Percentiles rank a stretch among this genome's conserved stretches.
These are phyloP conservation scores for Apeltes quadracus DNA, from an alignment of 2,113 vertebrate species.

Conservation along the genomic window DNA sequence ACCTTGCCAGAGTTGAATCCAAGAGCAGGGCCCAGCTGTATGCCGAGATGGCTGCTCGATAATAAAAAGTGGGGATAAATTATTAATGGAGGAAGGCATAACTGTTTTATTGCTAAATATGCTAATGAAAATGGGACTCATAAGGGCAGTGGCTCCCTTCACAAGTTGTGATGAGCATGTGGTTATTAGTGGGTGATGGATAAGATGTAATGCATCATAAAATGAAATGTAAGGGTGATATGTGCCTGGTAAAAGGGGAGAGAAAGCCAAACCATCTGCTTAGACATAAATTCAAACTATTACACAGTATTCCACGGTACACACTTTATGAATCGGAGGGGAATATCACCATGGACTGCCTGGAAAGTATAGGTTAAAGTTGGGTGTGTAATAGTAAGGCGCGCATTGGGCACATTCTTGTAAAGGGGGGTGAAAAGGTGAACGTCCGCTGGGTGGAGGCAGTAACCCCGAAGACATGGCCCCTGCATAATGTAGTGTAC, in stretches of 20 bases:
- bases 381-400: slow-evolving; percentile 29
- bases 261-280: slow-evolving; percentile 11
- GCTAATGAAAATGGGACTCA: slow-evolving; percentile 45
- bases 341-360: neutral
- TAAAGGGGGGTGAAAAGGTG: slow-evolving; percentile 42
- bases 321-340: neutral
- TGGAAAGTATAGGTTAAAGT: slow-evolving; percentile 38
- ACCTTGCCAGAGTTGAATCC: slow-evolving; percentile 7
- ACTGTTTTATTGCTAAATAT: slow-evolving; percentile 67
- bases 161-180: slow-evolving; percentile 30
- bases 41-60: slow-evolving; percentile 28
- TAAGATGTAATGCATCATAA: slow-evolving; percentile 42
- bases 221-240: slow-evolving; percentile 38
- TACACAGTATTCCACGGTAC: neutral
- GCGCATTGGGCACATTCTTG: slow-evolving; percentile 9
- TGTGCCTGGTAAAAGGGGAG: neutral
- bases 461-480: slow-evolving; percentile 56
- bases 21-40: slow-evolving; percentile 26
- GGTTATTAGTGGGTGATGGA: slow-evolving; percentile 48
- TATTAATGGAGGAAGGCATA: slow-evolving; percentile 57
- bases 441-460: slow-evolving; percentile 50
- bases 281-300: slow-evolving; percentile 24
- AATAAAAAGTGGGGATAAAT: slow-evolving; percentile 46
- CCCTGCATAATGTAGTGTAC: slow-evolving; percentile 34
- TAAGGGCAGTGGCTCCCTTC: slow-evolving; percentile 22